Base-by-base conservation (phyloP, 2,797 vertebrate genomes). In the Lacerta viridis region DNA sequence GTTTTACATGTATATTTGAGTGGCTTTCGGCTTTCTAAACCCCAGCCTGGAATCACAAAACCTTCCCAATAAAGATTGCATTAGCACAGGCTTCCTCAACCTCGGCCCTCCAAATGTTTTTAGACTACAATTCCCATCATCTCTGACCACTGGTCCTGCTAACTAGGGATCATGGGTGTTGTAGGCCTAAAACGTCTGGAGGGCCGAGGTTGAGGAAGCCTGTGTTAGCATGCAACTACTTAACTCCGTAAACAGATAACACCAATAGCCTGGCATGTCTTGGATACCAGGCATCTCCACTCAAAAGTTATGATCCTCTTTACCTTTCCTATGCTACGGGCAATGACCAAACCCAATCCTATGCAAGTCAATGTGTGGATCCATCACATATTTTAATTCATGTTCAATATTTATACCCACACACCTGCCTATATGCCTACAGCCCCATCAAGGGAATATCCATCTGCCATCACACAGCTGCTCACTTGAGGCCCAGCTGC, bases 11-110 rank as follows among this genome's bases (percentile, higher is more conserved):
- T 33, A 80, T 78, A 17, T 66, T 46, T n/a, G 43, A 64, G 72
- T 75, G 43, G 79, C 86, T 64, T 69, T 80, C 10, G 7, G n/a
- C 80, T 59, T 81, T 74, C 68, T 72, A 25, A 80, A 75, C 55
- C 23, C 36, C 69, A 66, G 86, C 55, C 55, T 75, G 39, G 0
- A 87, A 82, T 46, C 50, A 33, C 15, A 75, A 87, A 87, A 36
- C 69, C 71, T 80, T 66, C 55, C 86, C 75, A 71, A 64, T 33
- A 80, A 87, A 81, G 71, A 61, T 41, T 87, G 46, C 25, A 75
- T 74, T 64, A 46, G 39, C 59, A 81, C 33, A 33, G 33, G 33
- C 33, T 33, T 33, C 33, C 33, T 33, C 33, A 33, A 33, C 33
- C 33, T 33, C 33, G 33, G 33, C 33, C 33, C 33, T 33, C 33